Conservation (phyloP, 1,140 invertebrate genomes). For the Papilio aristodemus region DNA sequence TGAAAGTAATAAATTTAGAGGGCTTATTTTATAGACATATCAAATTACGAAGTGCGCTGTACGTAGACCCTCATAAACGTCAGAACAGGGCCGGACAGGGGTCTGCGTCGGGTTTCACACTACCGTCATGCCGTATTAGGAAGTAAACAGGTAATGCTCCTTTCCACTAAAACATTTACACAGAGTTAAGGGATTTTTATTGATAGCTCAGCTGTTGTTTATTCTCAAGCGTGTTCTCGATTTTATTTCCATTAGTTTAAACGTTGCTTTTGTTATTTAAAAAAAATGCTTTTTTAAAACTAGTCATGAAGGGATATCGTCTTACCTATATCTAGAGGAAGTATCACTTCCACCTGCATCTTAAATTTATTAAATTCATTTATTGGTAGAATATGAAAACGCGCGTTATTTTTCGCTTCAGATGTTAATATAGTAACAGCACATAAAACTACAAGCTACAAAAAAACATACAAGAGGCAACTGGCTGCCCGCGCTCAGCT, state of each 20-base stretch:
- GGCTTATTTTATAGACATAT: constrained; percentile 58
- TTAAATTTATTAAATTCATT: no score
- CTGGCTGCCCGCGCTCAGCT: neutral
- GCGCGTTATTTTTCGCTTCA: neutral
- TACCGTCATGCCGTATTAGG: constrained; percentile 47
- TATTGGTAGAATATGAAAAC: neutral
- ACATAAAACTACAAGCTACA: constrained; percentile 19
- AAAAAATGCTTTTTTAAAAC: neutral
- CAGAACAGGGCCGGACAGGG: constrained; percentile 56
- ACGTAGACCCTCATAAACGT: constrained; percentile 69
- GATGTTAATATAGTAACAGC: constrained; percentile 8
- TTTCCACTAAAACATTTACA: constrained; percentile 35
- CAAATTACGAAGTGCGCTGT: constrained; percentile 54
- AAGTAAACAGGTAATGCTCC: constrained; percentile 35
- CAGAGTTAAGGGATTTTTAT: constrained; percentile 34
- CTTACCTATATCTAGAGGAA: no score
- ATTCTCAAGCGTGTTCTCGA: constrained; percentile 15
- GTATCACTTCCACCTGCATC: no score
- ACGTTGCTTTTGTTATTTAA: neutral
- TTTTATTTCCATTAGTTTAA: constrained; percentile 7
- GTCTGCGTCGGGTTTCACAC: constrained; percentile 56
- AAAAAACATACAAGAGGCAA: constrained; percentile 1
- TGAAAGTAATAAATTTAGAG: constrained; percentile 42
- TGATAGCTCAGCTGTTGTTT: constrained; percentile 30
- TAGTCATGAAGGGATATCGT: no score